These are phyloP conservation scores for Palythoa grandiflora DNA, from an alignment of 92 coral and sea anemone species.

Conservation along the genomic window DNA sequence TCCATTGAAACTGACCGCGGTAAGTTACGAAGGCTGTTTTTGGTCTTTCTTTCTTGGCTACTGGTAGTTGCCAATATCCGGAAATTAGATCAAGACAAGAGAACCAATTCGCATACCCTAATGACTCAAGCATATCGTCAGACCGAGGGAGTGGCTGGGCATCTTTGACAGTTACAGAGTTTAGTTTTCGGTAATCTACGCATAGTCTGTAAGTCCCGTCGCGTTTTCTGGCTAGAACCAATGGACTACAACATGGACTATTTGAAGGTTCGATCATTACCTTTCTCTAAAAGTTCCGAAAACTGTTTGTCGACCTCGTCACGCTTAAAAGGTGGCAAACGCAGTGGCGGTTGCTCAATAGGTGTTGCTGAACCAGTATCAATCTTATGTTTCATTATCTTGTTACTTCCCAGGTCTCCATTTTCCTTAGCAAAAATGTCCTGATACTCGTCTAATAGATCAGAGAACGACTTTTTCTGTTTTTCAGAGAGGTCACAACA, in stretches of 20 bases:
- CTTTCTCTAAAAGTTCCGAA: background rate
- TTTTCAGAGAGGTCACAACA: conserved; percentile 36
- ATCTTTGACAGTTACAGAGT: conserved; percentile 22
- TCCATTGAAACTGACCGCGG: conserved; percentile 69
- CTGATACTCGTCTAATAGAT: conserved; percentile 47
- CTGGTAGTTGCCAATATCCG: conserved; percentile 49
- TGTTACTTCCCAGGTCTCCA: conserved; percentile 50
- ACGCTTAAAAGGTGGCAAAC: conserved; percentile 41
- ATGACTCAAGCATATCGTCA: conserved; percentile 3
- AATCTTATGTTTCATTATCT: too few species aligned
- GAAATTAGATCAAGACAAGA: conserved; percentile 46
- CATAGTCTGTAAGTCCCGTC: conserved; percentile 51
- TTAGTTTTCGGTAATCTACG: conserved; percentile 19
- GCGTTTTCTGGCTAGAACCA: conserved; percentile 51
- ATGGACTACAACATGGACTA: conserved; percentile 56
- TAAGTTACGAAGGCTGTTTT: conserved; percentile 67
- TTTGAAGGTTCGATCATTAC: conserved; percentile 41
- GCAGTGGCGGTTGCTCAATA: conserved; percentile 47
- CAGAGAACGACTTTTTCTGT: conserved; percentile 39
- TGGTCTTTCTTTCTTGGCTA: background rate
- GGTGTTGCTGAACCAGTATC: conserved; percentile 58
- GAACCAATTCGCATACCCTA: conserved; percentile 28
- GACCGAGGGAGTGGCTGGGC: conserved; percentile 26
- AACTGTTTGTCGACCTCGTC: conserved; percentile 18
- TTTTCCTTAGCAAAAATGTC: conserved; percentile 52